These are phyloP conservation scores for Hirtodrosophila histrioides DNA, from an alignment of 2,888 invertebrate genomes.

Conservation along the genomic window DNA sequence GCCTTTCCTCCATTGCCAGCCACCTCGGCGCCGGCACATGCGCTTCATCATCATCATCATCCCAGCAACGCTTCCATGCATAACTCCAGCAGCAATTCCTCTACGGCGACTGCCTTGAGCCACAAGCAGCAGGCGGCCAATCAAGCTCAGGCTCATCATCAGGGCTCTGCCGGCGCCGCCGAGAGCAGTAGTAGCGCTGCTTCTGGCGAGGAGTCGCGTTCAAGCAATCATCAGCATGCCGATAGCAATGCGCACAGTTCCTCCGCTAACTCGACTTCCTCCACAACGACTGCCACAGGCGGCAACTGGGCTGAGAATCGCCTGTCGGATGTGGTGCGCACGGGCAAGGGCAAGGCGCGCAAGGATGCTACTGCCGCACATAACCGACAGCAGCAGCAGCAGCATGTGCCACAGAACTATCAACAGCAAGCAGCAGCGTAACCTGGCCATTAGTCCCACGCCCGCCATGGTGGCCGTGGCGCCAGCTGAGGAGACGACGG, in stretches of 20 bases:
- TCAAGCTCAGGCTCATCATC: too few species aligned
- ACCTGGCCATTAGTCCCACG: slow-evolving; percentile 66
- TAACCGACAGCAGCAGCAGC: slow-evolving; percentile 65
- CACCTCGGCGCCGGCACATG: slow-evolving; percentile 64
- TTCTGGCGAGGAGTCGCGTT: slow-evolving; percentile 54
- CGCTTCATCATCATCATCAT: slow-evolving; percentile 24
- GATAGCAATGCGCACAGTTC: slow-evolving; percentile 71
- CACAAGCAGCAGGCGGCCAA: slow-evolving; percentile 35
- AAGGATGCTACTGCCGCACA: slow-evolving; percentile 73
- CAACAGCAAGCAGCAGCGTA: slow-evolving; percentile 50
- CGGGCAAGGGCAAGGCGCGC: slow-evolving; percentile 78
- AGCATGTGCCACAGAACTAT: slow-evolving; percentile 36
- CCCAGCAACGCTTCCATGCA: slow-evolving; percentile 56
- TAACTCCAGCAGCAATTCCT: slow-evolving; percentile 48
- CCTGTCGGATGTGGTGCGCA: slow-evolving; percentile 91
- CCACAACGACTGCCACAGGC: slow-evolving; percentile 6
- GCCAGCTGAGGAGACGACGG: slow-evolving; percentile 69
- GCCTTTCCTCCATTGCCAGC: slow-evolving; percentile 93
- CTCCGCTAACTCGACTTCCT: slow-evolving; percentile 44
- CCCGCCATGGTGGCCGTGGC: slow-evolving; percentile 76
- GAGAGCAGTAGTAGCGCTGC: slow-evolving; percentile 1
- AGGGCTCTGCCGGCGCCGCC: slow-evolving; percentile 16
- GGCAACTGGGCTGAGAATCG: slow-evolving; percentile 86
- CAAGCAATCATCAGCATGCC: slow-evolving; percentile 54
- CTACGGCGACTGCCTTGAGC: slow-evolving; percentile 30